Evolutionary conservation across 2,888 invertebrate genomes (phyloP).

Genomic region (Mallateleia sp.): DNA sequence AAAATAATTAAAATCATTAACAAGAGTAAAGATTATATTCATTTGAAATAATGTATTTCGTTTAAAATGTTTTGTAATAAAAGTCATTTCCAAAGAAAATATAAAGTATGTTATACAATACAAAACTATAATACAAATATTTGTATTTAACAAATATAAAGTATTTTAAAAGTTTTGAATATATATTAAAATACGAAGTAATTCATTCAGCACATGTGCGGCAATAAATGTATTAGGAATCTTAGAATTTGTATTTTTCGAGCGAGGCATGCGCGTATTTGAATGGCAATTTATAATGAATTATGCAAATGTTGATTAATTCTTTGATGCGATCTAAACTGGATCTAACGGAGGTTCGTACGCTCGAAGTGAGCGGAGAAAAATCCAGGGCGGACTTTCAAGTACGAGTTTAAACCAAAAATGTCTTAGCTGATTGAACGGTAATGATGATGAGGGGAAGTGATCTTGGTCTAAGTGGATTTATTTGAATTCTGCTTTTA

Average conservation of each 20-base stretch:
- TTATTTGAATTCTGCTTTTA: not conserved
- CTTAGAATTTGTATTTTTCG: slow-evolving; percentile 55
- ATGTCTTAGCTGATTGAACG: slow-evolving; percentile 7
- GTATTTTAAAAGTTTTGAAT: too few relatives aligned
- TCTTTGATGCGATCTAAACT: slow-evolving; percentile 59
- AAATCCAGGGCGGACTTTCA: slow-evolving; percentile 19
- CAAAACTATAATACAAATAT: too few relatives aligned
- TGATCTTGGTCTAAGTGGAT: not conserved
- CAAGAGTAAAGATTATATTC: too few relatives aligned
- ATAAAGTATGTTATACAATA: too few relatives aligned
- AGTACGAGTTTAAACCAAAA: slow-evolving; percentile 6
- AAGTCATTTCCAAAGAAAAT: too few relatives aligned
- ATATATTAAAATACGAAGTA: slow-evolving; percentile 57
- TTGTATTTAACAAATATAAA: too few relatives aligned
- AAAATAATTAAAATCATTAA: too few relatives aligned
- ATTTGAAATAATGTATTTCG: too few relatives aligned
- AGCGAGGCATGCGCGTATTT: not conserved
- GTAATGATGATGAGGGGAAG: not conserved
- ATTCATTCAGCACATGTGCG: slow-evolving; percentile 51
- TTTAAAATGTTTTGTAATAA: too few relatives aligned
- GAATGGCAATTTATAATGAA: slow-evolving; percentile 56
- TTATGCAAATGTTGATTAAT: slow-evolving; percentile 67
- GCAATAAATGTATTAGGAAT: slow-evolving; percentile 40
- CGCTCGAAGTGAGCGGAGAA: not conserved
- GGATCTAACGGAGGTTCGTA: slow-evolving; percentile 56